Conservation (phyloP, 2,888 invertebrate genomes). For the Tipula helvola region DNA sequence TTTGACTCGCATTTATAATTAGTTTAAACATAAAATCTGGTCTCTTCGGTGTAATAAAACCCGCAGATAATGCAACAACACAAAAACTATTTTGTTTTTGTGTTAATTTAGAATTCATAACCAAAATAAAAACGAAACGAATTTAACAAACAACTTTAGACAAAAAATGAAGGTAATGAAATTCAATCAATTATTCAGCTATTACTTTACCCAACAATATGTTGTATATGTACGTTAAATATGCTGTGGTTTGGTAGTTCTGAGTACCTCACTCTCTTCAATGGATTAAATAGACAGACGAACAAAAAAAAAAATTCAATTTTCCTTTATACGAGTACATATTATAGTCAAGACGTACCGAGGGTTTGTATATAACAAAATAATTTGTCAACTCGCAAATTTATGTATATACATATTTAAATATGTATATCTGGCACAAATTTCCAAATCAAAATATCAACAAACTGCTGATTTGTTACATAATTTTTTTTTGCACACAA, state of each 20-base stretch:
- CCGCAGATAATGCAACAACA: background rate
- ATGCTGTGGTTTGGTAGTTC: background rate
- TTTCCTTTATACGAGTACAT: background rate
- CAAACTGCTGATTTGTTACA: background rate
- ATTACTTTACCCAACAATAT: background rate
- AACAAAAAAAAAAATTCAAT: background rate
- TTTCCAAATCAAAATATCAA: background rate
- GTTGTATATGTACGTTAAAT: background rate
- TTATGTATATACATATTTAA: background rate
- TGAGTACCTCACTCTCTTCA: background rate
- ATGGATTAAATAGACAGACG: background rate
- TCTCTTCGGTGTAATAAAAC: background rate
- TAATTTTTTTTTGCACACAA: background rate
- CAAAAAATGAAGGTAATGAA: background rate
- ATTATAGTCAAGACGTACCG: background rate
- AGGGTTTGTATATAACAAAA: no score
- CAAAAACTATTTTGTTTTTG: background rate
- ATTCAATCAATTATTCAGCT: background rate
- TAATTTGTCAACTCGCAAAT: no score
- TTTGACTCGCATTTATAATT: no score
- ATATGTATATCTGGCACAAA: background rate
- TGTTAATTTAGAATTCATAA: background rate
- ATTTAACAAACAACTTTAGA: background rate
- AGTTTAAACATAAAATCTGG: background rate
- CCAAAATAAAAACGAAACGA: background rate